Percentiles rank a stretch among this genome's conserved stretches.
phyloP scores from a whole-genome alignment of 2,797 vertebrate genomes.

The Alfaro cultratus region DNA sequence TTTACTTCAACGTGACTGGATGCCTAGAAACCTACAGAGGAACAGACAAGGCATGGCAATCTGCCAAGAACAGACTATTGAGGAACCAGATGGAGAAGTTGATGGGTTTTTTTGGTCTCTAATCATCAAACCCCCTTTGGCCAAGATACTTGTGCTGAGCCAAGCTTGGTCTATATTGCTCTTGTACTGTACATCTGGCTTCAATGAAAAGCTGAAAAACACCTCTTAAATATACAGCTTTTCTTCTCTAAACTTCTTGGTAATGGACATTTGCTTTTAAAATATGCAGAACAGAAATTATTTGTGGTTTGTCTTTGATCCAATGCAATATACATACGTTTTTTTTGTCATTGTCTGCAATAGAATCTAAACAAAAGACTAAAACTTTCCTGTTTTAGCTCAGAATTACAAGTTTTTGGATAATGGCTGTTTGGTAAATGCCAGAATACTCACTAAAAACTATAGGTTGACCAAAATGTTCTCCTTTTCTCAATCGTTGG shows the following conservation, averaged over 20 bases:
- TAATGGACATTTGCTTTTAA: background rate
- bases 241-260: slow-evolving; percentile 11
- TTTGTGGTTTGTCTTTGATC: background rate
- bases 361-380: background rate
- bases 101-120: slow-evolving; percentile 37
- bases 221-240: background rate
- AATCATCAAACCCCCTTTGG: slow-evolving; percentile 51
- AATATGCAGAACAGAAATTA: background rate
- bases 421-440: background rate
- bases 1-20: slow-evolving; percentile 58
- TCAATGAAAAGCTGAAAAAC: slow-evolving; percentile 26
- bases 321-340: background rate
- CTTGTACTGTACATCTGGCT: slow-evolving; percentile 27
- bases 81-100: slow-evolving; percentile 67
- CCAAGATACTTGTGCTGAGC: slow-evolving; percentile 49
- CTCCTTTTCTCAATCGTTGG: background rate
- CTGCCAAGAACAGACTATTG: slow-evolving; percentile 55
- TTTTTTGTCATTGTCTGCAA: background rate
- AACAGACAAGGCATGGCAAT: slow-evolving; percentile 55
- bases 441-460: background rate
- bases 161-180: slow-evolving; percentile 41
- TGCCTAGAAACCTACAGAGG: slow-evolving; percentile 58
- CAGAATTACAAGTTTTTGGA: background rate
- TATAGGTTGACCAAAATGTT: background rate
- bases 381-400: background rate